Conservation (phyloP, 1,140 invertebrate genomes). For the Akabosia matsudoensis region DNA sequence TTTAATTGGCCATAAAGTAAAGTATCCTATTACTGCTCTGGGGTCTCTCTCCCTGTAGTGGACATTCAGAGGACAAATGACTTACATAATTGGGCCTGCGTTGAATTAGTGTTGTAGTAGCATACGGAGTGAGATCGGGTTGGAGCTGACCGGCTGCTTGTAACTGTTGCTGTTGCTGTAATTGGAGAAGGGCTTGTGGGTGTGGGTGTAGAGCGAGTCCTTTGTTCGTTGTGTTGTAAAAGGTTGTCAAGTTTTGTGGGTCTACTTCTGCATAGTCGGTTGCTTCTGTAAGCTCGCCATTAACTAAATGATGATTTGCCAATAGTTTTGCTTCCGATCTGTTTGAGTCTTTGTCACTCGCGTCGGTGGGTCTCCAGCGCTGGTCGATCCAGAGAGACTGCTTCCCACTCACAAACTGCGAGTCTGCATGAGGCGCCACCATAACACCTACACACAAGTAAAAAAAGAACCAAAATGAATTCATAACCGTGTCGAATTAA, state of each 20-base stretch:
- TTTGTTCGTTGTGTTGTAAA: conserved; percentile 66
- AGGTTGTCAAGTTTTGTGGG: conserved; percentile 68
- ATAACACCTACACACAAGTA: conserved; percentile 38
- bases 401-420: conserved; percentile 56
- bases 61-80: background rate
- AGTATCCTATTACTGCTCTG: background rate
- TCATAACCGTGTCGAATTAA: too few species aligned
- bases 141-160: conserved; percentile 33
- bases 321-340: conserved; percentile 61
- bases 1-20: background rate
- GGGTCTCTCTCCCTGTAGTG: too few species aligned
- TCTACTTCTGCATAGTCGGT: conserved; percentile 76
- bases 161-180: conserved; percentile 41
- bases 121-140: conserved; percentile 70
- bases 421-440: conserved; percentile 44
- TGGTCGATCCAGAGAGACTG: conserved; percentile 72
- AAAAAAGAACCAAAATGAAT: conserved; percentile 11
- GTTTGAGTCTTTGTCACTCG: conserved; percentile 58
- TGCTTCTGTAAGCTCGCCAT: conserved; percentile 49
- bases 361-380: conserved; percentile 66
- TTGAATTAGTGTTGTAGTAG: conserved; percentile 69
- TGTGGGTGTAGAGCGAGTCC: conserved; percentile 42
- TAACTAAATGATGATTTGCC: conserved; percentile 54
- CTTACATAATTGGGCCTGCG: conserved; percentile 49
- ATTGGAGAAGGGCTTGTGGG: conserved; percentile 54